A percentile compares a stretch with the other conserved stretches of the same genome.
Evolutionary conservation across 2,797 vertebrate genomes (phyloP).

Genomic region (Epinephelus malabaricus): DNA sequence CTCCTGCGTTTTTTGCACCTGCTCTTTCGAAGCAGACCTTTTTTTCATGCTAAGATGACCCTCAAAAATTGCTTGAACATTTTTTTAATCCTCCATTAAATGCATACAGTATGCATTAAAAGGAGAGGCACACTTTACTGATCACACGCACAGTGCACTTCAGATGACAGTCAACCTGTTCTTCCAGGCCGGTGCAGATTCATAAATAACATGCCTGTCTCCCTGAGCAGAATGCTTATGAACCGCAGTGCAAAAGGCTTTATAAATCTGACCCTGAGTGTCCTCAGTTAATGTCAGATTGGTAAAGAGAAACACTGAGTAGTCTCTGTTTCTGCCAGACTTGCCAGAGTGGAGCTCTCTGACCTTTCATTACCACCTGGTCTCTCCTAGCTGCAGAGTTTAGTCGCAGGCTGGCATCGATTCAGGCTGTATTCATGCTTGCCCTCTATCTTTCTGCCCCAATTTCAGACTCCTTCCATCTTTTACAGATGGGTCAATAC

Average conservation of each 20-base stretch:
- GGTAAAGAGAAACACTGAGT: constrained; percentile 13
- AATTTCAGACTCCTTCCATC: constrained; percentile 43
- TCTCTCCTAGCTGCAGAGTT: constrained; percentile 32
- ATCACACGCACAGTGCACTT: constrained; percentile 25
- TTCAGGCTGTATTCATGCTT: constrained; percentile 42
- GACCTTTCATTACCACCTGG: constrained; percentile 59
- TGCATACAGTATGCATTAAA: constrained; percentile 46
- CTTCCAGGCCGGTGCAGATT: constrained; percentile 20
- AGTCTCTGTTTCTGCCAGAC: constrained; percentile 28
- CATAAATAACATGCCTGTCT: not conserved
- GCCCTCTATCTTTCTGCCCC: constrained; percentile 17
- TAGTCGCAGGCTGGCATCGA: constrained; percentile 34
- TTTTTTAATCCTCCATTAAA: constrained; percentile 32
- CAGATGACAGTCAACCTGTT: constrained; percentile 33
- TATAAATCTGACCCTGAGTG: not conserved
- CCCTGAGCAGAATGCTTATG: not conserved
- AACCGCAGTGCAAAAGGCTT: not conserved
- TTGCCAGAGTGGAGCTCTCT: constrained; percentile 35
- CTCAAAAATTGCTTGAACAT: constrained; percentile 10
- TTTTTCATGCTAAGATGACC: constrained; percentile 15
- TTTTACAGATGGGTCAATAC: constrained; percentile 57
- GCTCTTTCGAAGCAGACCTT: constrained; percentile 10
- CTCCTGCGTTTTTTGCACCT: constrained; percentile 9
- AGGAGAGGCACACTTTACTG: constrained; percentile 25
- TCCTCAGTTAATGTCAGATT: constrained; percentile 10